phyloP scores from a whole-genome alignment of 1,140 invertebrate genomes.

The Zaprionus davidi region DNA sequence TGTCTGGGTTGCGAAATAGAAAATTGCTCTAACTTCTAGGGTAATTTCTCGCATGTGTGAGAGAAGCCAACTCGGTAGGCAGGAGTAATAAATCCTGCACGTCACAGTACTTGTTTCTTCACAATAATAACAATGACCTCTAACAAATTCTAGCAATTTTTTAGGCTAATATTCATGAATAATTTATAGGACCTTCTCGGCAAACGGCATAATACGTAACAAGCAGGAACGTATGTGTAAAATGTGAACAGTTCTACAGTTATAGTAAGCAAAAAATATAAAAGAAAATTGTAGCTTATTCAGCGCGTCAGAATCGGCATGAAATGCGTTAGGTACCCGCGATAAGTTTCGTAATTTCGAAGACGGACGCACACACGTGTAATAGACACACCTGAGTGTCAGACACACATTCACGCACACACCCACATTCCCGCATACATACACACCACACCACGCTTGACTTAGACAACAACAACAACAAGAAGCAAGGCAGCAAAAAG shows the following conservation, averaged over 20 bases:
- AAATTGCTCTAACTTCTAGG: background rate
- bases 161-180: constrained; percentile 1
- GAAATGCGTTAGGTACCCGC: constrained; percentile 9
- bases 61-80: background rate
- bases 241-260: background rate
- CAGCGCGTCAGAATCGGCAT: background rate
- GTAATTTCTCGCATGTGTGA: background rate
- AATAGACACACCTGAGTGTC: constrained; percentile 38
- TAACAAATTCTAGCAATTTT: background rate
- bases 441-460: constrained; percentile 12
- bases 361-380: constrained; percentile 16
- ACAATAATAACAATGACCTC: constrained; percentile 9
- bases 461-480: constrained; percentile 38
- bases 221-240: background rate
- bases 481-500: constrained; percentile 55
- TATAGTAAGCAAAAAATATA: background rate
- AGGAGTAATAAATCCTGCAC: background rate
- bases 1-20: background rate
- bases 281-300: background rate
- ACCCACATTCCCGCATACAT: background rate
- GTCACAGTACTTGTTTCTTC: constrained; percentile 4
- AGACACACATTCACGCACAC: constrained; percentile 19
- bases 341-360: constrained; percentile 25
- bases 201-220: background rate
- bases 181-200: background rate